These are phyloP conservation scores for Fratercula arctica DNA, from an alignment of 2,797 vertebrate species.

Conservation along the genomic window DNA sequence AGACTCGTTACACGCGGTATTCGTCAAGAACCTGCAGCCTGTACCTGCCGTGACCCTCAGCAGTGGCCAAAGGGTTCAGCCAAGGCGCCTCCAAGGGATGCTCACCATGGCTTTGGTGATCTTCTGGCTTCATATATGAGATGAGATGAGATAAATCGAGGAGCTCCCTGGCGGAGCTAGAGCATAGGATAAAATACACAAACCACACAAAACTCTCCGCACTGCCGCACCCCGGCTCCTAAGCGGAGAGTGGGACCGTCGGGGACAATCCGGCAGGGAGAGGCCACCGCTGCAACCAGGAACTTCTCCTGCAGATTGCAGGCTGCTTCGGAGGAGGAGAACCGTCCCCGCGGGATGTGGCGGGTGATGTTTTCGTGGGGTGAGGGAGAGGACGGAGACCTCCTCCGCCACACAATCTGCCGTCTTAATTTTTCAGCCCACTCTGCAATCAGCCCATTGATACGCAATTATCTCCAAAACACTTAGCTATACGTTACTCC, in stretches of 20 bases:
- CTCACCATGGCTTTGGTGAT: fast-evolving
- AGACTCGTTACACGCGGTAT: neutral
- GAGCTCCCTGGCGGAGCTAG: neutral
- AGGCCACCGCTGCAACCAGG: fast-evolving
- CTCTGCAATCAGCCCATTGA: slow-evolving; percentile 64
- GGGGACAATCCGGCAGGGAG: neutral
- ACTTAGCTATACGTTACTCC: neutral
- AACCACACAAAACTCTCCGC: neutral
- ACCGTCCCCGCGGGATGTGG: fast-evolving
- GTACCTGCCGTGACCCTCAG: neutral
- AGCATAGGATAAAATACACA: neutral
- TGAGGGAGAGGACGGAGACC: neutral
- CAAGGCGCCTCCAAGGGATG: neutral
- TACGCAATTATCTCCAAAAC: slow-evolving; percentile 52
- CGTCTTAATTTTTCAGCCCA: slow-evolving; percentile 25
- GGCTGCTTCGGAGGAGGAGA: neutral
- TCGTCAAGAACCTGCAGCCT: neutral
- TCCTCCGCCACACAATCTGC: slow-evolving; percentile 40
- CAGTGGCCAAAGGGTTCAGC: neutral
- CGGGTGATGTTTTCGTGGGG: neutral
- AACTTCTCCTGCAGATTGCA: neutral
- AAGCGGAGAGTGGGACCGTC: fast-evolving
- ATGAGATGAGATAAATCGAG: fast-evolving
- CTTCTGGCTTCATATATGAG: fast-evolving
- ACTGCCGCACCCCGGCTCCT: fast-evolving